A percentile compares a stretch with the other conserved stretches of the same genome.
Evolutionary conservation across 2,113 vertebrate genomes (phyloP).

Genomic region (Channa maculata): DNA sequence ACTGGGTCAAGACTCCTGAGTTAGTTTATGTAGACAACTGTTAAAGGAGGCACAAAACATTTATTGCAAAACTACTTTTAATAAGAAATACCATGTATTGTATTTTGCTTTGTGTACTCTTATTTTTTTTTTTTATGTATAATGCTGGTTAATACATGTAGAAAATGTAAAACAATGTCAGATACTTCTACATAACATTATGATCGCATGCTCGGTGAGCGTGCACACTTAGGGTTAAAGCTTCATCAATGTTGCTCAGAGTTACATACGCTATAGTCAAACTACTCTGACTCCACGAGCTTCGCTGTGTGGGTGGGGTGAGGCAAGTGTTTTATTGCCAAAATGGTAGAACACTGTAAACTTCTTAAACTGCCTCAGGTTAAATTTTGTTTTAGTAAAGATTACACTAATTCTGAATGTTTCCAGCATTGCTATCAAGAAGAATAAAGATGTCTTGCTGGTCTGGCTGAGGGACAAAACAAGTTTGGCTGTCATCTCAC

Average conservation of each 20-base stretch:
- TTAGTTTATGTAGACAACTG: background rate
- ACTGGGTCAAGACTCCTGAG: background rate
- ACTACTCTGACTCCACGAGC: background rate
- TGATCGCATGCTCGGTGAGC: background rate
- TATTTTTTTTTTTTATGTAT: background rate
- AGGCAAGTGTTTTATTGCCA: conserved; percentile 21
- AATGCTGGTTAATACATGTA: too few relatives aligned
- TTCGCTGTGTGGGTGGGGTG: conserved; percentile 28
- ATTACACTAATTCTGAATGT: conserved; percentile 22
- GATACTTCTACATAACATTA: too few relatives aligned
- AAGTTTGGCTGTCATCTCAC: conserved; percentile 50
- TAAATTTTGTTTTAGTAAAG: conserved; percentile 33
- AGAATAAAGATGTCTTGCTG: conserved; percentile 45
- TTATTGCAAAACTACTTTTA: background rate
- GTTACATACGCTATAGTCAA: background rate
- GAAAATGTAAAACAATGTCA: too few relatives aligned
- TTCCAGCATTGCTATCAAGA: conserved; percentile 6
- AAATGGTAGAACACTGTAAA: conserved; percentile 11
- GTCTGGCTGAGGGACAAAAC: conserved; percentile 36
- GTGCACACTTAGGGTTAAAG: background rate
- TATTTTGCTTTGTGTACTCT: too few relatives aligned
- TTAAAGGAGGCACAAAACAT: background rate
- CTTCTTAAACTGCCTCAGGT: conserved; percentile 18
- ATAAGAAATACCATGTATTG: background rate
- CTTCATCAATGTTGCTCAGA: background rate